Base-by-base conservation (phyloP, 1,140 invertebrate species). In the Brachionus rubens region DNA sequence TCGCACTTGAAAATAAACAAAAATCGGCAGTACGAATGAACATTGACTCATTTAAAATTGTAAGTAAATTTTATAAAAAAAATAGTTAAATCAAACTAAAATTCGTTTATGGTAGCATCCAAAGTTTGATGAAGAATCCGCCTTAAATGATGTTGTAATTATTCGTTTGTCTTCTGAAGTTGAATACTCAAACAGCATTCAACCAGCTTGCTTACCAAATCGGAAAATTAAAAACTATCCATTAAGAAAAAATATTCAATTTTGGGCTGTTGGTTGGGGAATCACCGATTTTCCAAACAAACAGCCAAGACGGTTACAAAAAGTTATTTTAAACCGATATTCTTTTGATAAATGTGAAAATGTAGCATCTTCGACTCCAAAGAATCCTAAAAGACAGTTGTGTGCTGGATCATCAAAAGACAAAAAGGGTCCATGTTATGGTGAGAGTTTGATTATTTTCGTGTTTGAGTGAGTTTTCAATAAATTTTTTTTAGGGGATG, bases 71-170 rank as follows among this genome's bases (percentile, higher is more conserved):
- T 36, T 36, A 36, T 36, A 6, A 36, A 62, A 41, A 9, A 19
- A 21, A 36, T 5, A 9, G 6, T 2, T 41, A 30, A 30, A 24
- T 46, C 14, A 4, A n/a, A n/a, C n/a, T n/a, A n/a, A n/a, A n/a
- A n/a, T n/a, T n/a, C n/a, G n/a, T n/a, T n/a, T n/a, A 24, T 21
- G 28, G 28, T 14, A 67, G 62, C 62, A 67, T 46, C 62, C 62
- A 30, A 46, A 67, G 12, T 67, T 30, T 24, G 16, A 67, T 40
- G 24, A 19, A 30, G 62, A 40, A 19, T 24, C 24, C 24, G 21
- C 24, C 36, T 19, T 67, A 33, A 67, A 67, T 67, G 65, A 68
- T 30, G 43, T 68, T 43, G 41, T 40, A 0, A 46, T 68, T 28
- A 46, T 68, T 14, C 41, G 43, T 3, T 30, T 68, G 21, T 6